These are phyloP conservation scores for Tridacna crocea DNA, from an alignment of 2,888 invertebrate genomes.

Conservation along the genomic window DNA sequence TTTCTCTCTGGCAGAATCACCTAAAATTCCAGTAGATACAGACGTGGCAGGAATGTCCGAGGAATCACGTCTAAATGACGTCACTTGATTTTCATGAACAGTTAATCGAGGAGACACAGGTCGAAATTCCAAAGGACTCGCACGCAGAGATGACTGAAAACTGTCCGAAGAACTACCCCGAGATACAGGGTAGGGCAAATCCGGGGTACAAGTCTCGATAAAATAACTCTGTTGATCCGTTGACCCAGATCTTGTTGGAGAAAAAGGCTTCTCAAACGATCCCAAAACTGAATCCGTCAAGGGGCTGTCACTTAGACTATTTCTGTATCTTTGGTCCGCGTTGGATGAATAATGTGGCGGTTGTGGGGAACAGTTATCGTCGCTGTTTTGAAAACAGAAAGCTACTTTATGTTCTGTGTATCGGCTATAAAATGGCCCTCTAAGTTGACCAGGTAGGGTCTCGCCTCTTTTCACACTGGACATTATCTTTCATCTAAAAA, in stretches of 20 bases:
- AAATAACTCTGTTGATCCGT: background rate
- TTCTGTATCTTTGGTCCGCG: background rate
- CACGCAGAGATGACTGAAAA: constrained; percentile 29
- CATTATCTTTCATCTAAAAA: constrained; percentile 66
- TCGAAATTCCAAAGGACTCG: constrained; percentile 44
- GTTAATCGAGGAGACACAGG: constrained; percentile 41
- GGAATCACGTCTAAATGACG: constrained; percentile 31
- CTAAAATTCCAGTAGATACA: constrained; percentile 14
- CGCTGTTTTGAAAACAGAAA: constrained; percentile 31
- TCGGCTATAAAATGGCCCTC: constrained; percentile 59
- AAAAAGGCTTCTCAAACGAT: constrained; percentile 5
- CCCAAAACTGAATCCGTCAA: background rate
- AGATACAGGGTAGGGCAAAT: background rate
- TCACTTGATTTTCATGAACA: constrained; percentile 35
- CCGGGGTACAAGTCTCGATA: background rate
- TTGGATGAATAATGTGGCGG: constrained; percentile 8
- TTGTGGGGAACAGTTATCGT: constrained; percentile 22
- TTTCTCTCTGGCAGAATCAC: constrained; percentile 32
- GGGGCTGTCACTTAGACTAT: constrained; percentile 7
- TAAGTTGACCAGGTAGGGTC: constrained; percentile 35
- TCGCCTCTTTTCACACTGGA: constrained; percentile 58
- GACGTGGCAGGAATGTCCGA: constrained; percentile 28
- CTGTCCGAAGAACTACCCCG: constrained; percentile 38
- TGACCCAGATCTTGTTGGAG: background rate
- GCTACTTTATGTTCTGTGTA: constrained; percentile 56